Conservation (phyloP, 2,888 invertebrate species). For the Scaeva pyrastri region DNA sequence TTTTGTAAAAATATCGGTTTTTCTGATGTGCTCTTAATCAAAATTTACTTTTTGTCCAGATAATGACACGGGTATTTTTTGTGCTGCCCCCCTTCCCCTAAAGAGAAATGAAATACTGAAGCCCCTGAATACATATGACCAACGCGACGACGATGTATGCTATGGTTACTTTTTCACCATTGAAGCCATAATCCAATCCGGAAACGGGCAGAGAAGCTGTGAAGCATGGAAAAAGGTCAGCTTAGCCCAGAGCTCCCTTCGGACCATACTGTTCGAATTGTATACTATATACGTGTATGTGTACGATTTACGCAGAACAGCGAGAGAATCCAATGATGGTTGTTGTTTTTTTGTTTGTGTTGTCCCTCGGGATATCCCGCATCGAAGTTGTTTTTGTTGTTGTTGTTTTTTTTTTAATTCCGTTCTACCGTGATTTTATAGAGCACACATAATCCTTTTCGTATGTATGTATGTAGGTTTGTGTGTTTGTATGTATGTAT, state of each 20-base stretch:
- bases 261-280: conserved; percentile 27
- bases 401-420: conserved; percentile 21
- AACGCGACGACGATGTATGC: background rate
- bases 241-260: conserved; percentile 35
- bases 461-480: no score
- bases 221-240: conserved; percentile 51
- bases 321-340: background rate
- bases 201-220: conserved; percentile 51
- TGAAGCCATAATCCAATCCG: conserved; percentile 43
- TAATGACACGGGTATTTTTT: no score
- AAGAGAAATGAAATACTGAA: background rate
- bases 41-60: no score
- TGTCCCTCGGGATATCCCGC: conserved; percentile 37
- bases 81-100: no score
- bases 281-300: background rate
- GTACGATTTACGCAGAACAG: background rate
- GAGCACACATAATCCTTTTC: conserved; percentile 40
- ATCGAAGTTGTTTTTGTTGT: background rate
- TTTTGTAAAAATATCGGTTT: background rate
- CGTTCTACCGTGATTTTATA: conserved; percentile 40
- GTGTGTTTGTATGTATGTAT: no score
- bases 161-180: background rate
- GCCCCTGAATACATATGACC: background rate
- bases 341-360: background rate
- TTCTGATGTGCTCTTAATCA: background rate